These are phyloP conservation scores for Xiphorhynchus erythropygius DNA, from an alignment of 2,797 vertebrate genomes.

Conservation along the genomic window DNA sequence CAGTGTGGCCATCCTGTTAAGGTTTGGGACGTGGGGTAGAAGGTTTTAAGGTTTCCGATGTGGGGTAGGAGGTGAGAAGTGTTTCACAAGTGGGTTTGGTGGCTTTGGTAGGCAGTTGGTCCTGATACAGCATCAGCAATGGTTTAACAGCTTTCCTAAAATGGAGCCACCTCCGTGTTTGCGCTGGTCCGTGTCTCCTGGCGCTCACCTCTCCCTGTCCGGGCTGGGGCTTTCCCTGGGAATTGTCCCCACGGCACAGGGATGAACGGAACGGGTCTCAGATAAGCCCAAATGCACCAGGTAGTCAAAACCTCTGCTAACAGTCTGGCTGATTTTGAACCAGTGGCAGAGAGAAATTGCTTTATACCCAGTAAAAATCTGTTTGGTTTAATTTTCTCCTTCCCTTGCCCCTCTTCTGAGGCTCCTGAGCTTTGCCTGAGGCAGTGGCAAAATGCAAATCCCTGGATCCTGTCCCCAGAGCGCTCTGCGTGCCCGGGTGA, in stretches of 20 bases:
- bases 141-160: not conserved
- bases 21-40: not conserved
- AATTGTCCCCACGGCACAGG: rapidly evolving
- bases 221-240: not conserved
- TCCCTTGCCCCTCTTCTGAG: not conserved
- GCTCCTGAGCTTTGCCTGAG: not conserved
- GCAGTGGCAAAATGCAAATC: rapidly evolving
- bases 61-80: not conserved
- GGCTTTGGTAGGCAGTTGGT: not conserved
- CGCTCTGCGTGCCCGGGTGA: rapidly evolving
- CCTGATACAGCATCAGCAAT: not conserved
- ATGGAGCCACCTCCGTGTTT: not conserved
- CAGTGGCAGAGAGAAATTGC: not conserved
- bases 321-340: not conserved
- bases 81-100: not conserved
- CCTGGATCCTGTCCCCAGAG: not conserved
- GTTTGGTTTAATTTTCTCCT: not conserved
- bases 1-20: rapidly evolving
- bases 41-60: not conserved
- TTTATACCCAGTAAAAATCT: not conserved
- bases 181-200: not conserved
- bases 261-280: rapidly evolving
- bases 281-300: rapidly evolving
- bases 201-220: not conserved
- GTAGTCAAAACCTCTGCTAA: not conserved